These are phyloP conservation scores for Brachylomia viminalis DNA, from an alignment of 2,888 invertebrate species.

Conservation along the genomic window DNA sequence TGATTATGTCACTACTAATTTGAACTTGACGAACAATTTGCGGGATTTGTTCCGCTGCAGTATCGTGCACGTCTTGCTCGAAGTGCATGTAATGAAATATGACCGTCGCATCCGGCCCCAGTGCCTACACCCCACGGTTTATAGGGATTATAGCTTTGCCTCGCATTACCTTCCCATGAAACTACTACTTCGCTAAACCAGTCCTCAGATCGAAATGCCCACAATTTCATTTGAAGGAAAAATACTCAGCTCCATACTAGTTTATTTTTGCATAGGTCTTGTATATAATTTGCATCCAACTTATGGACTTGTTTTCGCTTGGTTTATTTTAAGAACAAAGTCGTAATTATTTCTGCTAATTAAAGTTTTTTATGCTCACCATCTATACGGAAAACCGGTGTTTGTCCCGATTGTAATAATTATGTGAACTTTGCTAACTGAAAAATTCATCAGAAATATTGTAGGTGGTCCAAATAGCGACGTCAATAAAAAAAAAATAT, in stretches of 20 bases:
- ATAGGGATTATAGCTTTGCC: constrained; percentile 65
- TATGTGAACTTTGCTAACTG: constrained; percentile 9
- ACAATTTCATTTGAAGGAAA: constrained; percentile 47
- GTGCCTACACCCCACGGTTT: constrained; percentile 66
- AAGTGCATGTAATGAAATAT: constrained; percentile 69
- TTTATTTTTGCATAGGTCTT: constrained; percentile 49
- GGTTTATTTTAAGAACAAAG: constrained; percentile 54
- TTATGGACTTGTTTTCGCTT: constrained; percentile 43
- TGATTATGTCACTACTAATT: constrained; percentile 38
- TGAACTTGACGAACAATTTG: constrained; percentile 53
- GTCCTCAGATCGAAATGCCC: constrained; percentile 47
- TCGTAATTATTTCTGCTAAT: constrained; percentile 44
- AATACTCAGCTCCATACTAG: constrained; percentile 34
- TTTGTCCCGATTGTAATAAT: constrained; percentile 26
- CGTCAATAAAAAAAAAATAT: too few species aligned
- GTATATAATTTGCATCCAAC: constrained; percentile 45
- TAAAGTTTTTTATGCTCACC: constrained; percentile 33
- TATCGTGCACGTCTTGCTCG: constrained; percentile 60
- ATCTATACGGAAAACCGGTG: constrained; percentile 19
- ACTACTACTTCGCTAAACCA: constrained; percentile 57
- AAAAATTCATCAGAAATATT: neutral
- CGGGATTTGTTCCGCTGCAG: constrained; percentile 54
- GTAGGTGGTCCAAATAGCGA: too few species aligned
- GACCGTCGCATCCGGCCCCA: constrained; percentile 63
- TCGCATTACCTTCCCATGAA: constrained; percentile 53